phyloP scores from a whole-genome alignment of 2,113 vertebrate genomes.

The Mirza zaza region DNA sequence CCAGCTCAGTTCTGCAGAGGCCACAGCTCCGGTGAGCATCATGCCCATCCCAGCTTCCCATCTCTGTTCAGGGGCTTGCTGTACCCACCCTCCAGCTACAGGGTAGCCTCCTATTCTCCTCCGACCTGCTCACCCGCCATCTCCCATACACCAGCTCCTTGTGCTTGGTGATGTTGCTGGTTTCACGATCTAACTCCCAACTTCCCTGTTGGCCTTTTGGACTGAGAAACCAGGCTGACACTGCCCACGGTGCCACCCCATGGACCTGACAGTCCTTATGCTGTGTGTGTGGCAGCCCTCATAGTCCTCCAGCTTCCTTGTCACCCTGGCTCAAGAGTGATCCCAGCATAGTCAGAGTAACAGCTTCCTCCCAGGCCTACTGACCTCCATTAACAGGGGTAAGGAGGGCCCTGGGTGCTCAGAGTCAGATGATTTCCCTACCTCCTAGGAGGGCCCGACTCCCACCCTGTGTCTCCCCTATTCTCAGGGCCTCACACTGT shows the following conservation, averaged over 20 bases:
- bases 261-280: background rate
- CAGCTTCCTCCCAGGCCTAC: background rate
- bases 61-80: background rate
- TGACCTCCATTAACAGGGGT: background rate
- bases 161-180: background rate
- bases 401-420: background rate
- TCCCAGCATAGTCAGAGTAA: background rate
- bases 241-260: background rate
- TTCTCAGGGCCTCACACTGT: background rate
- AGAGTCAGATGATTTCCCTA: too few species aligned
- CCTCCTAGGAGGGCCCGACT: background rate
- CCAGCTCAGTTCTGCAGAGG: background rate
- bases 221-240: too few species aligned
- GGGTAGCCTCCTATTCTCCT: background rate
- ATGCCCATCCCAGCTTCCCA: rapidly evolving
- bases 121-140: rapidly evolving
- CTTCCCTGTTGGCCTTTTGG: background rate
- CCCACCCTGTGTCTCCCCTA: background rate
- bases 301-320: background rate
- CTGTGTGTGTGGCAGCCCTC: rapidly evolving
- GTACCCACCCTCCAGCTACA: background rate
- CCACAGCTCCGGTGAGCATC: background rate
- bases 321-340: background rate
- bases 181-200: background rate
- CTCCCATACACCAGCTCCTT: background rate